Conservation (phyloP, 2,888 invertebrate species). For the Crioceris asparagi region DNA sequence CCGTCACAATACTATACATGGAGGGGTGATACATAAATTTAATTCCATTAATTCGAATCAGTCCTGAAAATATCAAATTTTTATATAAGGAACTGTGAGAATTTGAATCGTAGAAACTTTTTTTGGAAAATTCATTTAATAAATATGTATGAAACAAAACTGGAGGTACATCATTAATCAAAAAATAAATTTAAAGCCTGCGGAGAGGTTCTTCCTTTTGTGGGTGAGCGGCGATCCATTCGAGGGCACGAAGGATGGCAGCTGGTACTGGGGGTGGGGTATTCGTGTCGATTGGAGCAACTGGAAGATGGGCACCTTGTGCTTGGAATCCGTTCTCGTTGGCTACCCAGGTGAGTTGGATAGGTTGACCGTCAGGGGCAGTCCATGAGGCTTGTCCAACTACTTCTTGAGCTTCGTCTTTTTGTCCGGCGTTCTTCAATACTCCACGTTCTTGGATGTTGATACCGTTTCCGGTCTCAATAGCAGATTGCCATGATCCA, state of each 20-base stretch:
- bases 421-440: slow-evolving; percentile 28
- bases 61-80: too few species aligned
- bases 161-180: too few species aligned
- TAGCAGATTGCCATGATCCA: slow-evolving; percentile 38
- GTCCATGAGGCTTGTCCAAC: slow-evolving; percentile 21
- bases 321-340: slow-evolving; percentile 47
- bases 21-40: too few species aligned
- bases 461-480: slow-evolving; percentile 44
- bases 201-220: slow-evolving; percentile 27
- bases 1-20: too few species aligned
- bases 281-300: slow-evolving; percentile 51
- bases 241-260: slow-evolving; percentile 54
- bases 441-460: slow-evolving; percentile 34
- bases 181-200: too few species aligned
- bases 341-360: slow-evolving; percentile 7
- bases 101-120: too few species aligned
- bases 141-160: too few species aligned
- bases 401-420: slow-evolving; percentile 25
- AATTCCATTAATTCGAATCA: too few species aligned
- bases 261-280: slow-evolving; percentile 58
- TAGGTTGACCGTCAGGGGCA: slow-evolving; percentile 22
- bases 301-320: slow-evolving; percentile 46
- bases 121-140: too few species aligned
- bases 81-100: too few species aligned
- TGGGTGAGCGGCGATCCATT: slow-evolving; percentile 53